Conservation (phyloP, 2,888 invertebrate species). For the Melieria picta region DNA sequence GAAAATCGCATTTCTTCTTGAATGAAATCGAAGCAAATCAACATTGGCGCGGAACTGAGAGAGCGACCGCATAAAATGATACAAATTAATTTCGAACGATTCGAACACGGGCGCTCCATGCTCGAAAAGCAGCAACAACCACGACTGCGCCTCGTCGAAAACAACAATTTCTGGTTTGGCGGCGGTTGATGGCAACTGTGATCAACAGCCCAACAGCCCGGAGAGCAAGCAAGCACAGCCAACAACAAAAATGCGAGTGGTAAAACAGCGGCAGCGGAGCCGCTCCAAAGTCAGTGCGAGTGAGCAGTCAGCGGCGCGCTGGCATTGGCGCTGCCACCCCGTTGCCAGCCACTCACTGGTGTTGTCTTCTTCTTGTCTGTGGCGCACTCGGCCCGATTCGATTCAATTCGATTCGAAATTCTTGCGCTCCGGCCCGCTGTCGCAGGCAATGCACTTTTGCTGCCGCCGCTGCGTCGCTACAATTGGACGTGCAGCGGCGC, state of each 20-base stretch:
- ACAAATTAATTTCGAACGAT: no score
- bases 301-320: conserved; percentile 1
- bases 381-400: not conserved
- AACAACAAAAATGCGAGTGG: no score
- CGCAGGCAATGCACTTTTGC: conserved; percentile 17
- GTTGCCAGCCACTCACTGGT: conserved; percentile 1
- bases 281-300: not conserved
- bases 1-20: no score
- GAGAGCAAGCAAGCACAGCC: no score
- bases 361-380: conserved; percentile 24
- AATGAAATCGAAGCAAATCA: no score
- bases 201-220: no score
- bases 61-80: no score
- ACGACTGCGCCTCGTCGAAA: conserved; percentile 3
- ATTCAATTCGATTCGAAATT: conserved; percentile 11
- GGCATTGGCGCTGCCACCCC: not conserved
- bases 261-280: not conserved
- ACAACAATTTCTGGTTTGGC: conserved; percentile 12
- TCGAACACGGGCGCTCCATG: no score
- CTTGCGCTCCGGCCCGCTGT: conserved; percentile 4
- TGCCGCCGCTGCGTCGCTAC: conserved; percentile 50
- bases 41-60: no score
- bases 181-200: conserved; percentile 9
- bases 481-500: conserved; percentile 47
- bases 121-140: no score